A percentile compares a stretch with the other conserved stretches of the same genome.
Conservation (phyloP, 2,888 invertebrate species). For the Brachypalpus laphriformis region DNA sequence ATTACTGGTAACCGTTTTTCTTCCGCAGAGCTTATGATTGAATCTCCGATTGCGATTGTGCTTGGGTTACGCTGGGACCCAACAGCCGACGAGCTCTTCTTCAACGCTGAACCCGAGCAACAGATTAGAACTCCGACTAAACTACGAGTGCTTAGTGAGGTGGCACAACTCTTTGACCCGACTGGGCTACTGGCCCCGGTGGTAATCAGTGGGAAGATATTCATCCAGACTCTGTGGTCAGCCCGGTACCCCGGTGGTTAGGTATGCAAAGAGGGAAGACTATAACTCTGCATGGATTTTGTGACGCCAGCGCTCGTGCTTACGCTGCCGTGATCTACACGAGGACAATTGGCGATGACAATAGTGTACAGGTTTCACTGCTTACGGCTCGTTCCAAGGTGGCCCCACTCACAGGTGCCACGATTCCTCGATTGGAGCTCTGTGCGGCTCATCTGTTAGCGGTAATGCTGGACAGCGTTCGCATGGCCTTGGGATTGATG, state of each 20-base stretch:
- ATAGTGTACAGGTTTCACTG: neutral
- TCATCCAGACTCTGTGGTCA: neutral
- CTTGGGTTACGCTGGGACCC: neutral
- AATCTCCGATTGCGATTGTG: no score
- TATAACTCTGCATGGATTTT: neutral
- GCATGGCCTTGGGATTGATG: neutral
- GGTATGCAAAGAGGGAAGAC: no score
- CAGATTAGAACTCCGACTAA: no score
- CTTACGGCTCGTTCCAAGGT: slow-evolving; percentile 19
- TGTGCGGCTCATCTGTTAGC: slow-evolving; percentile 25
- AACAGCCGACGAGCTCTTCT: neutral
- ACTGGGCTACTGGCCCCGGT: slow-evolving; percentile 8
- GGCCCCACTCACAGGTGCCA: neutral
- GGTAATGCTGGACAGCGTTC: neutral
- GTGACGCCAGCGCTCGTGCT: neutral
- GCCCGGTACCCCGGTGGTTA: no score
- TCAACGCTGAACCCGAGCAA: no score
- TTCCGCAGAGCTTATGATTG: slow-evolving; percentile 26
- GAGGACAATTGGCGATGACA: no score
- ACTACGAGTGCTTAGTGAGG: no score
- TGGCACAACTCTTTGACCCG: slow-evolving; percentile 4
- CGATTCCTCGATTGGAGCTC: slow-evolving; percentile 15
- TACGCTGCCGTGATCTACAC: no score
- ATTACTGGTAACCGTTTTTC: slow-evolving; percentile 3
- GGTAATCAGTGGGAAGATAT: slow-evolving; percentile 20